phyloP scores from a whole-genome alignment of 1,140 invertebrate species.

The Scaptomyza graminum region DNA sequence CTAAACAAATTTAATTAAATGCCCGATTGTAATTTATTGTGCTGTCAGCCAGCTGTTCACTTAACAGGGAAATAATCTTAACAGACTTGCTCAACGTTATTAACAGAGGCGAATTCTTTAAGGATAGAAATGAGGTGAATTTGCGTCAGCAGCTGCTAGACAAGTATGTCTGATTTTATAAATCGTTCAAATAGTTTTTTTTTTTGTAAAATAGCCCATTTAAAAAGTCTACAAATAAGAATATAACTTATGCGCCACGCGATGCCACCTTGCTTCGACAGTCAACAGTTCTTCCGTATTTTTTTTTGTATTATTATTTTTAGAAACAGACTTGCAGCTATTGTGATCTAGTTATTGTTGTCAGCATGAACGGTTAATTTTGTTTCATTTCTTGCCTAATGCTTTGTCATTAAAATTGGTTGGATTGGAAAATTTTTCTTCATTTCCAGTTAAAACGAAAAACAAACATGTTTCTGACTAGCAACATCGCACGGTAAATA shows the following conservation, averaged over 20 bases:
- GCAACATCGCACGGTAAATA: no score
- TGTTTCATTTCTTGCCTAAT: no score
- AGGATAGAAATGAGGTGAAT: not conserved
- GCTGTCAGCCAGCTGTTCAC: constrained; percentile 28
- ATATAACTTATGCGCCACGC: not conserved
- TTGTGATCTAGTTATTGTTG: no score
- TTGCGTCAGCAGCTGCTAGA: constrained; percentile 14
- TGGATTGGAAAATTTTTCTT: no score
- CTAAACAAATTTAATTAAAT: not conserved
- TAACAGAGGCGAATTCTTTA: constrained; percentile 1
- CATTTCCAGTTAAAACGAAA: no score
- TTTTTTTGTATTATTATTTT: no score
- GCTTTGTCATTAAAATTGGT: no score
- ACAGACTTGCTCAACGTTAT: not conserved
- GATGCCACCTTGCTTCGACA: constrained; percentile 13
- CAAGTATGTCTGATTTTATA: not conserved
- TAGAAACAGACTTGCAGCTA: no score
- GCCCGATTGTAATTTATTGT: not conserved
- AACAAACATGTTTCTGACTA: no score
- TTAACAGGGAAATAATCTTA: constrained; percentile 11
- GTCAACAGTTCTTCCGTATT: no score
- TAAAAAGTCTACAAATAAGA: not conserved
- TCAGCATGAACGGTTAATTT: no score
- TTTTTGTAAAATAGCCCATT: no score
- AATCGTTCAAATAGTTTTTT: not conserved